Base-by-base conservation (phyloP, 2,797 vertebrate species). In the Coendou prehensilis region DNA sequence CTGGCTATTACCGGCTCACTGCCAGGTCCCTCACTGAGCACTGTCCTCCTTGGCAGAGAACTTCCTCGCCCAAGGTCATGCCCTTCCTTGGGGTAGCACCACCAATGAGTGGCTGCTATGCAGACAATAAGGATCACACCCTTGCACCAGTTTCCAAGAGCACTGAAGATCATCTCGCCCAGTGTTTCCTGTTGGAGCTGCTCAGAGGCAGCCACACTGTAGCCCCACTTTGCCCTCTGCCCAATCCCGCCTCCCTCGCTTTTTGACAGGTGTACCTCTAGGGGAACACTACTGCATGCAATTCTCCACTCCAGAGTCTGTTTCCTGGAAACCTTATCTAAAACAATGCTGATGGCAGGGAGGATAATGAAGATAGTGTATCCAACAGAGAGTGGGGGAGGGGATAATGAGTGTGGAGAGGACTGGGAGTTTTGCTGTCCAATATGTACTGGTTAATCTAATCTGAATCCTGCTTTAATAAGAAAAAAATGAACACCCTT, bases 271-370 rank as follows among this genome's bases (percentile, higher is more conserved):
- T 10, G 7, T 13, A 30, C 75, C 23, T 61, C 89, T 17, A 22
- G 81, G 87, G 61, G 78, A n/a, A 1, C 17, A 54, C 17, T 14
- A 84, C 9, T 78, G 22, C 33, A 0, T 33, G 56, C 28, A 23
- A 2, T 17, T 86, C 67, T 94, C 57, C 22, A 75, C n/a, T 73
- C 71, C 52, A 76, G 71, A 57, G 23, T 56, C 52, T 59, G 63
- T 96, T 81, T 97, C 93, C 30, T 61, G 69, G 88, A 95, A 83
- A 86, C 11, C 30, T 85, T 45, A 61, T 86, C 75, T 79, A 59
- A 82, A 93, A 41, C 6, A 50, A 30, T 23, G 30, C 59, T 33
- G 52, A 45, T 0, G 14, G 52, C 7, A 7, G 30, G 33, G 37
- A 50, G 45, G 75, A 37, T 23, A 5, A 54, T 20, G 15, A 26